Evolutionary conservation across 2,113 vertebrate species (phyloP).

Genomic region (Aphelocoma coerulescens): DNA sequence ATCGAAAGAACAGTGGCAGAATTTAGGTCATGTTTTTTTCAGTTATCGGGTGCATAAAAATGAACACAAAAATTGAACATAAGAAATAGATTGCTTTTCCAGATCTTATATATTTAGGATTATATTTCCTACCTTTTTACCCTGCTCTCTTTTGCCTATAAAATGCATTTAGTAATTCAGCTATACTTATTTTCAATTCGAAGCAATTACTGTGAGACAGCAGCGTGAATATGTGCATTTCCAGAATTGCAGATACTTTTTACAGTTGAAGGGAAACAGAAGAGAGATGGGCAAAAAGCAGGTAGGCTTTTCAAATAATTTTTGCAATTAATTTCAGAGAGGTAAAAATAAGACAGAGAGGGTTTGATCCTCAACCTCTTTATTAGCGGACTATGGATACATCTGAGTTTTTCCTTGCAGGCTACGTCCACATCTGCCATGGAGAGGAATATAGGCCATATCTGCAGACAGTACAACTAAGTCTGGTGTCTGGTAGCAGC

Average conservation of each 20-base stretch:
- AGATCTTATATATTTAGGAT: not conserved
- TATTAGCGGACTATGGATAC: fast-evolving
- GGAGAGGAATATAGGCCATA: not conserved
- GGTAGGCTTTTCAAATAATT: not conserved
- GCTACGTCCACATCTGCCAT: fast-evolving
- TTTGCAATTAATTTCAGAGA: not conserved
- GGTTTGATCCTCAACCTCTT: not conserved
- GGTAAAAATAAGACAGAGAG: not conserved
- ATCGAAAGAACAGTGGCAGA: not conserved
- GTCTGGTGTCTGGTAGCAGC: not conserved
- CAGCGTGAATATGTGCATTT: not conserved
- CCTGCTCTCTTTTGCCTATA: not conserved
- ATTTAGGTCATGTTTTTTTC: not conserved
- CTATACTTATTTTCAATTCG: not conserved
- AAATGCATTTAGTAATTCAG: not conserved
- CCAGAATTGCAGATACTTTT: not conserved
- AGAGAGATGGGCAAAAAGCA: not conserved
- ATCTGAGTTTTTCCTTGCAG: not conserved
- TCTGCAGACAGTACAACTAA: not conserved
- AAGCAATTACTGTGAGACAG: not conserved
- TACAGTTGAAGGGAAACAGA: not conserved
- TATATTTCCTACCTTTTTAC: not conserved
- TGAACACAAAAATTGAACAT: not conserved
- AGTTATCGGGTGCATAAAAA: not conserved
- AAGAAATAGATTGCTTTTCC: not conserved